Conservation (phyloP, 2,797 vertebrate species). For the Poeciliopsis presidionis region DNA sequence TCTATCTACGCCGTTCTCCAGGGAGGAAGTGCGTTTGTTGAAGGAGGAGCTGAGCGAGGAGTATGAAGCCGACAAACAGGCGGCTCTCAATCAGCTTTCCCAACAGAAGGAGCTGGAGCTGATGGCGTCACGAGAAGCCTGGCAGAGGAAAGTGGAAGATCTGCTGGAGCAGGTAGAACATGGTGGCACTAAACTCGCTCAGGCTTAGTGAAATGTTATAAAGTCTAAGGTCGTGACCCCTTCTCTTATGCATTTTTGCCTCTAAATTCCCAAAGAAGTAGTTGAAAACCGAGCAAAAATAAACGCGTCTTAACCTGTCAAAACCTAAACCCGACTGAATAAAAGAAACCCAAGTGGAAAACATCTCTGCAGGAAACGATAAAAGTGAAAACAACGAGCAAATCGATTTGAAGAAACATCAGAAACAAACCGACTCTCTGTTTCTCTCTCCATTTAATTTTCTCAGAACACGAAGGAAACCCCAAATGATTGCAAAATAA, state of each 20-base stretch:
- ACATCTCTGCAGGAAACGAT: not conserved
- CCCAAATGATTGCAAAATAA: not conserved
- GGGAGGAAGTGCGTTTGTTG: slow-evolving; percentile 91
- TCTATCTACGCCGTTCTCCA: slow-evolving; percentile 43
- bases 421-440: not conserved
- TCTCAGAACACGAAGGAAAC: not conserved
- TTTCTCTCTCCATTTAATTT: not conserved
- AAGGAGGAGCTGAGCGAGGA: slow-evolving; percentile 91
- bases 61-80: slow-evolving; percentile 93
- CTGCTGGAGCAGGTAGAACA: slow-evolving; percentile 76
- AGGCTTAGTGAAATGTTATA: not conserved
- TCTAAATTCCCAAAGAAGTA: not conserved
- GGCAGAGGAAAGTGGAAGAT: slow-evolving; percentile 98
- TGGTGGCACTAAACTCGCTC: not conserved
- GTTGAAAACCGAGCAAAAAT: not conserved
- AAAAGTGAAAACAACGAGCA: not conserved
- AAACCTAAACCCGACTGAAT: not conserved
- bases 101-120: slow-evolving; percentile 95
- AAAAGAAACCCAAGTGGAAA: not conserved
- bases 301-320: not conserved
- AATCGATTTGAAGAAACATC: not conserved
- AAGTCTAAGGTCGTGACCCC: not conserved
- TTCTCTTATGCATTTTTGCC: not conserved
- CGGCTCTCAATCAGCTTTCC: slow-evolving; percentile 87
- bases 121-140: slow-evolving; percentile 90